A percentile compares a stretch with the other conserved stretches of the same genome.
These are phyloP conservation scores for Anneissia japonica DNA, from an alignment of 35 echinoderm and acorn worm genomes.

Conservation along the genomic window DNA sequence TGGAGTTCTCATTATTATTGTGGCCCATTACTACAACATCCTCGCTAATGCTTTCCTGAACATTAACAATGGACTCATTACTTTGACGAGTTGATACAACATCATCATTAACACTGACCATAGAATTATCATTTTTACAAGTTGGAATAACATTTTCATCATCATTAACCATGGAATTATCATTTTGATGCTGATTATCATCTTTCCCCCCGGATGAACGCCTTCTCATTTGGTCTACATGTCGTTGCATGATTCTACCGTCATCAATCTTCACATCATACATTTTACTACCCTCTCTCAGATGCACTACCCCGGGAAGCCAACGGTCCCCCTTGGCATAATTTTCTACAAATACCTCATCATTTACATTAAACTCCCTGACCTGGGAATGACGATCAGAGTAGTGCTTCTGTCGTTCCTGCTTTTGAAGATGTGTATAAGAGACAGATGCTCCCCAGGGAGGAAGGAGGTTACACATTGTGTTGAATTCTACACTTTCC, in stretches of 20 bases:
- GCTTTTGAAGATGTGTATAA: no score
- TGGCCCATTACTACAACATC: no score
- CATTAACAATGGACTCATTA: no score
- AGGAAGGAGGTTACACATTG: no score
- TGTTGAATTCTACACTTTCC: no score
- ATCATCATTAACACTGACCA: neutral
- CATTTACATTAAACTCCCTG: neutral
- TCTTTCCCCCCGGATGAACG: neutral
- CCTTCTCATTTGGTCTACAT: slow-evolving; percentile 18
- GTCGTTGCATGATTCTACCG: neutral
- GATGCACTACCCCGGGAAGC: neutral
- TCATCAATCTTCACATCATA: slow-evolving; percentile 10
- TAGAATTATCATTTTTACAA: neutral
- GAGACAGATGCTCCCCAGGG: no score
- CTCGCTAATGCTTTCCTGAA: no score
- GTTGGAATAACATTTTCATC: no score
- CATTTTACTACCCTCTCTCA: neutral
- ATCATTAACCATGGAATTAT: no score
- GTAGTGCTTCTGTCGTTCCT: slow-evolving; percentile 12
- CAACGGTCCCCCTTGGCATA: slow-evolving; percentile 13
- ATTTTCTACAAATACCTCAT: slow-evolving; percentile 32
- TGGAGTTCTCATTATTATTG: neutral
- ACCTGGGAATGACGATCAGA: slow-evolving; percentile 13
- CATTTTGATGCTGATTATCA: no score
- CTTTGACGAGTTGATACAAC: neutral